phyloP scores from a whole-genome alignment of 2,888 invertebrate species.

The Polietes domitor region DNA sequence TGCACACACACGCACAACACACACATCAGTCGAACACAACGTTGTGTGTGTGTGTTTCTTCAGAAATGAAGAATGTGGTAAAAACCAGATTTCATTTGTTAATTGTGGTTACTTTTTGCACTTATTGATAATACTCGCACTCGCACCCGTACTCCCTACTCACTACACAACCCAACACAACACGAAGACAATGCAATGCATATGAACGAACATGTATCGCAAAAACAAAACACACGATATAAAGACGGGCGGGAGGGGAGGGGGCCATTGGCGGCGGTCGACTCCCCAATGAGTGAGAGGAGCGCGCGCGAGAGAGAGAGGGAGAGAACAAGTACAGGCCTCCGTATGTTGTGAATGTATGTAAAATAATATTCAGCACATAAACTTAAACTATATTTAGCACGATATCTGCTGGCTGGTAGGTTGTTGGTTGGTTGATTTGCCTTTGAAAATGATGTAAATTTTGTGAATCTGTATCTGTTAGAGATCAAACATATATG shows the following conservation, averaged over 20 bases:
- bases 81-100: slow-evolving; percentile 60
- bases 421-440: slow-evolving; percentile 3
- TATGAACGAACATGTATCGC: neutral
- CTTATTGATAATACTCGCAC: slow-evolving; percentile 5
- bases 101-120: slow-evolving; percentile 42
- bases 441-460: slow-evolving; percentile 5
- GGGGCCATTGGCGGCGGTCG: neutral
- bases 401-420: neutral
- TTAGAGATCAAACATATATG: neutral
- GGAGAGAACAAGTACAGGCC: neutral
- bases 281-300: neutral
- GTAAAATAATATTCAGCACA: neutral
- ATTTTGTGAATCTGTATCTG: neutral
- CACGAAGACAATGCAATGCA: slow-evolving; percentile 25
- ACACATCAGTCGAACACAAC: neutral
- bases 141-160: neutral
- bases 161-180: neutral
- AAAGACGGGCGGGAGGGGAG: slow-evolving; percentile 15
- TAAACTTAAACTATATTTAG: slow-evolving; percentile 10
- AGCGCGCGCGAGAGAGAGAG: neutral
- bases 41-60: neutral
- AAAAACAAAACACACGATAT: neutral
- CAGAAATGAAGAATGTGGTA: slow-evolving; percentile 36
- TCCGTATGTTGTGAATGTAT: neutral
- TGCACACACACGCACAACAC: neutral